phyloP scores from a whole-genome alignment of 2,888 invertebrate species.

The Eupelmus urozonus region DNA sequence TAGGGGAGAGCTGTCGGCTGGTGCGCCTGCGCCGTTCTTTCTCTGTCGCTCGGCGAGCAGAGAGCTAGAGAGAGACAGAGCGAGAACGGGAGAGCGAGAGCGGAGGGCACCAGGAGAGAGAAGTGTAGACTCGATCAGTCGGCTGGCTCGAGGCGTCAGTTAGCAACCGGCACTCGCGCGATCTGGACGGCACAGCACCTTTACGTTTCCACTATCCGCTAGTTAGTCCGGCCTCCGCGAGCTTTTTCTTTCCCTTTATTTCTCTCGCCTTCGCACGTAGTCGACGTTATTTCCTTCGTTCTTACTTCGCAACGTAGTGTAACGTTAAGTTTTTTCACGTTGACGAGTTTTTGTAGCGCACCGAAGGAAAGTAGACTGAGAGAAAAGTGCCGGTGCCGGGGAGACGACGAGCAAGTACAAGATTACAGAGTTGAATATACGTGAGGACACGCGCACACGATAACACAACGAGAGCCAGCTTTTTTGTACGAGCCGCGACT shows the following conservation, averaged over 20 bases:
- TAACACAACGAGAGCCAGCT: no score
- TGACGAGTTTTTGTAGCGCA: no score
- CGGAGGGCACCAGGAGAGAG: neutral
- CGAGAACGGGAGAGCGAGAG: neutral
- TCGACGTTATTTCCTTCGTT: neutral
- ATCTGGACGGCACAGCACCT: constrained; percentile 59
- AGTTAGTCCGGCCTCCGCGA: neutral
- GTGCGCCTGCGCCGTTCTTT: constrained; percentile 62
- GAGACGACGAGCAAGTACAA: no score
- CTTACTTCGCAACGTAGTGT: neutral
- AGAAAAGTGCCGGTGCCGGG: no score
- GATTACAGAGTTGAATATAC: no score
- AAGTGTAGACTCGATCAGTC: constrained; percentile 40
- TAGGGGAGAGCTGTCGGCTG: constrained; percentile 51
- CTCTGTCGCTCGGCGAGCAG: constrained; percentile 1
- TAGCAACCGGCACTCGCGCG: constrained; percentile 75
- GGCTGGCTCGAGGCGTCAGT: constrained; percentile 74
- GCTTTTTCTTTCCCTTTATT: neutral
- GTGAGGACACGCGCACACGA: no score
- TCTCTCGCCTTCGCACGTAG: neutral
- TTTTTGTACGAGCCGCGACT: no score
- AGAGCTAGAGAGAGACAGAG: no score
- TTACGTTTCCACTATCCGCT: neutral
- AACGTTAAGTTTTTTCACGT: no score
- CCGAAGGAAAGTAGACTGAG: no score